phyloP scores from a whole-genome alignment of 2,797 vertebrate species.

The Schizothorax lantsangensis region DNA sequence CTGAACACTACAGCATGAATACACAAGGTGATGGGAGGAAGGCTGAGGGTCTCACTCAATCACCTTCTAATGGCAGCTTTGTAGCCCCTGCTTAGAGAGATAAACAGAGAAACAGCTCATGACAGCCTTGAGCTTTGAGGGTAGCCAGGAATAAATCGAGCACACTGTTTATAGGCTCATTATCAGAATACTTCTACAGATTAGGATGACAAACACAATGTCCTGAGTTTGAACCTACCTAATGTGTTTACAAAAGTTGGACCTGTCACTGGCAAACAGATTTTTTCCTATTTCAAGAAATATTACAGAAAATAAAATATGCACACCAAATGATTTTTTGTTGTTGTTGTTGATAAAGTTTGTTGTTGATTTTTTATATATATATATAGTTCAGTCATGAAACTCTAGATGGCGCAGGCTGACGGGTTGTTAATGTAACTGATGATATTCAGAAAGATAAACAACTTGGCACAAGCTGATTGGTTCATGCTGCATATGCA shows the following conservation, averaged over 20 bases:
- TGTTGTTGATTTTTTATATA: no score
- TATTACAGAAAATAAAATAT: not conserved
- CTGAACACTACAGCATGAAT: slow-evolving; percentile 59
- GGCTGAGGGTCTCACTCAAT: slow-evolving; percentile 60
- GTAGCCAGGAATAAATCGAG: slow-evolving; percentile 61
- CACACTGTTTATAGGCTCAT: slow-evolving; percentile 15
- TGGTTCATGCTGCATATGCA: no score
- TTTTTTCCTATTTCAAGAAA: not conserved
- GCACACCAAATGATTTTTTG: not conserved
- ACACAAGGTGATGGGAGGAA: slow-evolving; percentile 46
- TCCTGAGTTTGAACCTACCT: slow-evolving; percentile 72
- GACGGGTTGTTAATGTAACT: no score
- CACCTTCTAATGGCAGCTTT: slow-evolving; percentile 62
- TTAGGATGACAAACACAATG: slow-evolving; percentile 44
- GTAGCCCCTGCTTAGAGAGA: slow-evolving; percentile 61
- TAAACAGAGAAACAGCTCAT: slow-evolving; percentile 63
- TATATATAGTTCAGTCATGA: no score
- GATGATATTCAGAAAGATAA: no score
- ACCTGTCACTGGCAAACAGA: not conserved
- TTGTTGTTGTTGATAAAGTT: no score
- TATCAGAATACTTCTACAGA: slow-evolving; percentile 21
- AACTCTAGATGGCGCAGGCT: no score
- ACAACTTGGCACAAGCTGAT: no score
- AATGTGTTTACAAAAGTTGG: not conserved
- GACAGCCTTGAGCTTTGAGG: slow-evolving; percentile 64